Evolutionary conservation across 2,113 vertebrate genomes (phyloP), one percentile per base, ranked within the genome.

Genomic region (Otus sunia): DNA sequence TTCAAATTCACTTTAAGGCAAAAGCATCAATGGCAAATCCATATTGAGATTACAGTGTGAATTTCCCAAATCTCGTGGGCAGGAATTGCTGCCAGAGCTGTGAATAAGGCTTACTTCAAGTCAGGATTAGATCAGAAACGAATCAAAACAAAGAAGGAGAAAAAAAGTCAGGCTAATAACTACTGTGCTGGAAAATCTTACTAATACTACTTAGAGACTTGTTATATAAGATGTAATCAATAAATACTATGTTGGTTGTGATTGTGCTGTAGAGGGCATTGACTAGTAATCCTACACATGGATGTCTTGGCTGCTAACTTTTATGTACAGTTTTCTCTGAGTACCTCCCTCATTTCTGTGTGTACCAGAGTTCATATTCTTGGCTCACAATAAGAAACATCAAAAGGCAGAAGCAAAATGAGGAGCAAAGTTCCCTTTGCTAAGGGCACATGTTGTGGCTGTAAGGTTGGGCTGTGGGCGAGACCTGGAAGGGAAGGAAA

Each of bases 401-500:
- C 84, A 96, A 94, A 89, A 92, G 64, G 68, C 49, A 92, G 68
- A 85, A 84, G 41, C 17, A 78, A 86, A 91, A 88, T 29, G 27
- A 96, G 63, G 29, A 92, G 63, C 43, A 82, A 87, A 86, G 47
- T 75, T 88, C 39, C 50, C 34, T 73, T 91, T 84, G 59, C 78
- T 94, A 69, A 69, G 41, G 71, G 62, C 60, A 91, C 58, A 58
- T 55, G 36, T 16, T 94, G 86, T 68, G 76, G 86, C 73, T 85
- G 62, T 45, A 60, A 75, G 45, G 30, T 4, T 94, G 79, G 68
- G 52, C 34, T 87, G 73, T 78, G 88, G 83, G 68, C 0, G 2
- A 95, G 76, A 93, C 49, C 20, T 47, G 3, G n/a, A 79, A 84
- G 36, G 30, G 58, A 96, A 95, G 91, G 80, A 95, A 96, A 94